A percentile compares a stretch with the other conserved stretches of the same genome.
Evolutionary conservation across 2,113 vertebrate genomes (phyloP).

Genomic region (Puma concolor): DNA sequence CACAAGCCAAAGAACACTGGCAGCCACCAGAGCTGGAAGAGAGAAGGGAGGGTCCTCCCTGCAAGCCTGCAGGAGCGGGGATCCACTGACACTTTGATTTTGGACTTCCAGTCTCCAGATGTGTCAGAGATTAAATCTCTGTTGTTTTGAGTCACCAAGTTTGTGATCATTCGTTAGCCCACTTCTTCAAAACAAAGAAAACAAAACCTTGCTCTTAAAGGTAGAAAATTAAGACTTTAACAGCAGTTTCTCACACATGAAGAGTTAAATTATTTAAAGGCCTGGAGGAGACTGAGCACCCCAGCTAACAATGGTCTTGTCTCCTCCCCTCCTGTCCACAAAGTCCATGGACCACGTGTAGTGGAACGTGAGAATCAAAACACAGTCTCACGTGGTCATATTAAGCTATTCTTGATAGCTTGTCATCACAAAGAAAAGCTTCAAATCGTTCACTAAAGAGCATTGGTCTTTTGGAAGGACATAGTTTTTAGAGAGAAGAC

Average conservation of each 20-base stretch:
- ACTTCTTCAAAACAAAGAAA: background rate
- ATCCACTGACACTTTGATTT: background rate
- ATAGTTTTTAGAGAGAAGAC: background rate
- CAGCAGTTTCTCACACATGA: background rate
- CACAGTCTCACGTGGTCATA: background rate
- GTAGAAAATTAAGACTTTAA: background rate
- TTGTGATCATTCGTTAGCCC: background rate
- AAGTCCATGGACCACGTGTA: background rate
- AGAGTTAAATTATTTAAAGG: background rate
- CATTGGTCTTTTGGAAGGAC: background rate
- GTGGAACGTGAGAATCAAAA: background rate
- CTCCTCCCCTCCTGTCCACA: background rate
- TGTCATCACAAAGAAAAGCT: background rate
- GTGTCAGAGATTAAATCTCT: background rate
- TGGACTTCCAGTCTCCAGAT: background rate
- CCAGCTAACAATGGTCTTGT: background rate
- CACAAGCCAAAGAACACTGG: background rate
- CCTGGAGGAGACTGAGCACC: background rate
- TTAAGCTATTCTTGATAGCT: too few species aligned
- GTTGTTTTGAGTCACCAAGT: background rate
- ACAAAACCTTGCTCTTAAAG: background rate
- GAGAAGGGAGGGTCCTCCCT: background rate
- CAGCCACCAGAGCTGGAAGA: background rate
- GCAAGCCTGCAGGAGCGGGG: too few species aligned
- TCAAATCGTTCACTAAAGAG: background rate